phyloP scores from a whole-genome alignment of 2,113 vertebrate species.

The Syrmaticus mikado region DNA sequence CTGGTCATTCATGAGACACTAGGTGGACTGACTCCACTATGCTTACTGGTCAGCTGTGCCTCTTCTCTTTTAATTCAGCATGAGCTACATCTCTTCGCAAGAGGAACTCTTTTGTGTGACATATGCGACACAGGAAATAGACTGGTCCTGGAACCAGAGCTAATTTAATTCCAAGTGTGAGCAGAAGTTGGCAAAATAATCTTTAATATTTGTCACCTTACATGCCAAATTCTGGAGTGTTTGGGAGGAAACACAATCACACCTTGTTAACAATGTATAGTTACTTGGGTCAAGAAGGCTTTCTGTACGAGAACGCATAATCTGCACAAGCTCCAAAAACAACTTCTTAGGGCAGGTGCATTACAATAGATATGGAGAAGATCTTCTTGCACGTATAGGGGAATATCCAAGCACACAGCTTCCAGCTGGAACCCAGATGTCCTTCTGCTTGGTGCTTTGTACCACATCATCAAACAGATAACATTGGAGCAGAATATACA shows the following conservation, averaged over 20 bases:
- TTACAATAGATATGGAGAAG: fast-evolving
- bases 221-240: neutral
- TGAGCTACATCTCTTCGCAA: neutral
- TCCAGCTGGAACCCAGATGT: neutral
- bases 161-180: neutral
- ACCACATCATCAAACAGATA: neutral
- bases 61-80: neutral
- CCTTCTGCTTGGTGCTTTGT: neutral
- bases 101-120: neutral
- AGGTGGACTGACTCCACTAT: neutral
- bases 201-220: neutral
- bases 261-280: neutral
- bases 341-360: neutral
- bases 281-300: neutral
- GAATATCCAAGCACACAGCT: neutral
- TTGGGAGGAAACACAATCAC: neutral
- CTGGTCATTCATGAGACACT: neutral
- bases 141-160: neutral
- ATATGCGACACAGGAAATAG: neutral
- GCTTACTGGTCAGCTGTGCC: neutral
- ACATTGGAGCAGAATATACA: neutral
- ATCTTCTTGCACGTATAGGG: neutral
- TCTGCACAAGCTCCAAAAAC: neutral
- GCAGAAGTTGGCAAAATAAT: neutral
- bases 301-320: neutral